phyloP scores from a whole-genome alignment of 2,113 vertebrate species.

The Gobius niger region DNA sequence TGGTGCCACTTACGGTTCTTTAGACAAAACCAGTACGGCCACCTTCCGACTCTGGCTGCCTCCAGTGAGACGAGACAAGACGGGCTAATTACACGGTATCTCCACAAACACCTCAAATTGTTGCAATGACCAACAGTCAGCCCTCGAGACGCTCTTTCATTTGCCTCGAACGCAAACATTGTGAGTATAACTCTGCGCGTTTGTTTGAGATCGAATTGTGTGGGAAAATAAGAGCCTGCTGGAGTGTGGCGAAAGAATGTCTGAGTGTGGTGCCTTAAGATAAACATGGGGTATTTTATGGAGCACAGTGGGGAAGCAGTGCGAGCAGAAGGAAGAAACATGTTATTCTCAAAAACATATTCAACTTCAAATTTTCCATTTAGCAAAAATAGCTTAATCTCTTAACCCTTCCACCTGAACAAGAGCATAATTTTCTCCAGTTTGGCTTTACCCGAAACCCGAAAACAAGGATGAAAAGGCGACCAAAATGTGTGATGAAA shows the following conservation, averaged over 20 bases:
- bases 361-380: too few species aligned
- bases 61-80: constrained; percentile 45
- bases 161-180: constrained; percentile 14
- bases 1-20: constrained; percentile 37
- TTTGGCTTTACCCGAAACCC: too few species aligned
- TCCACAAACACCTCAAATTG: constrained; percentile 42
- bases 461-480: too few species aligned
- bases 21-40: constrained; percentile 59
- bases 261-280: neutral
- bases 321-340: too few species aligned
- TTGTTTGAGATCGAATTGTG: neutral
- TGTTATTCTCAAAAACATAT: too few species aligned
- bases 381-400: too few species aligned
- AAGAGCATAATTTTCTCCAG: too few species aligned
- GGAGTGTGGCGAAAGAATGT: neutral
- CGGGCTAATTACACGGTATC: constrained; percentile 55
- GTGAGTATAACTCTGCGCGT: neutral
- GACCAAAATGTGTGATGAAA: too few species aligned
- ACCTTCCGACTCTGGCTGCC: constrained; percentile 26
- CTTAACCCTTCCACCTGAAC: too few species aligned
- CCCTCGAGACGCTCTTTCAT: constrained; percentile 31
- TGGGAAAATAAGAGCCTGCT: neutral
- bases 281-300: neutral
- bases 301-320: neutral
- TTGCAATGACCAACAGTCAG: constrained; percentile 27